phyloP scores from a whole-genome alignment of 2,113 vertebrate species.

The Carettochelys insculpta region DNA sequence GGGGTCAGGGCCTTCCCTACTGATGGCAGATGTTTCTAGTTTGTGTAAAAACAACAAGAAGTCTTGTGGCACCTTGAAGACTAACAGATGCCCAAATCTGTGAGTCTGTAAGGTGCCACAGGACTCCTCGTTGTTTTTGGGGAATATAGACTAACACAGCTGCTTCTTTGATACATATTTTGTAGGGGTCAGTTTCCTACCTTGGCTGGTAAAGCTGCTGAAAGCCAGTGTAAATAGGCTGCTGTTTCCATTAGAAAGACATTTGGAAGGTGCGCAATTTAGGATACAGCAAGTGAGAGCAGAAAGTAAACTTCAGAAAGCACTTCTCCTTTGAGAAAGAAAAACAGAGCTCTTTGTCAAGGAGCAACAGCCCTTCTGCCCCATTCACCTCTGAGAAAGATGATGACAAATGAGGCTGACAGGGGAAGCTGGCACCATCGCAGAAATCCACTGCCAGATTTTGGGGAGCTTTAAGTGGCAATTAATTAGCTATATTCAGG shows the following conservation, averaged over 20 bases:
- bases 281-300: rapidly evolving
- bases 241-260: not conserved
- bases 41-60: no score
- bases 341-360: not conserved
- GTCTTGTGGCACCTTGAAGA: no score
- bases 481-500: constrained; percentile 70
- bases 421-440: constrained; percentile 43
- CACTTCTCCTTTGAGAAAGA: not conserved
- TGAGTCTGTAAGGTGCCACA: no score
- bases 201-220: not conserved
- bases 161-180: rapidly evolving
- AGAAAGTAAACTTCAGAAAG: not conserved
- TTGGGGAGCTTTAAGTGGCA: constrained; percentile 59
- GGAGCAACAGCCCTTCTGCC: not conserved
- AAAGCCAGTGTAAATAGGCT: not conserved
- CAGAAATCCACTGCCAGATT: constrained; percentile 54
- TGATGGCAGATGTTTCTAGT: no score
- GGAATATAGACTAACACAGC: no score
- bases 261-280: not conserved
- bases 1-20: no score
- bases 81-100: no score
- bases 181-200: rapidly evolving
- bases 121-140: no score
- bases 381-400: constrained; percentile 2
- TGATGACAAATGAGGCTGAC: constrained; percentile 52